phyloP scores from a whole-genome alignment of 2,113 vertebrate genomes.

The Nycticebus coucang region DNA sequence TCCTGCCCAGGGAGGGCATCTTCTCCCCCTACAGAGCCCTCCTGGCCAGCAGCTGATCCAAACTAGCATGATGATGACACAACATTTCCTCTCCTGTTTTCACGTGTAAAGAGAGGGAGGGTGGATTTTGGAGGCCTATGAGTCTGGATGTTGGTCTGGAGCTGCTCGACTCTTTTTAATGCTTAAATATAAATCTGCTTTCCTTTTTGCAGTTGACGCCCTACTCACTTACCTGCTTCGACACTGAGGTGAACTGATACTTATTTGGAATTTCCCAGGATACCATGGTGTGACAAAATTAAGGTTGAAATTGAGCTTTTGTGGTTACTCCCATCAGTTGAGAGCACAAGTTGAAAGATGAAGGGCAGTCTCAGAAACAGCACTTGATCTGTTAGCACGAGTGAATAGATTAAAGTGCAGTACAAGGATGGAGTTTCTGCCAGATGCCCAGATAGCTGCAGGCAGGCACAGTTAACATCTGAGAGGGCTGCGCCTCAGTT shows the following conservation, averaged over 20 bases:
- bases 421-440: no score
- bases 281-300: neutral
- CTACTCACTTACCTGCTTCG: neutral
- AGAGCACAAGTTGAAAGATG: neutral
- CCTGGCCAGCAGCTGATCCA: neutral
- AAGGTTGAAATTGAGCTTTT: neutral
- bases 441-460: no score
- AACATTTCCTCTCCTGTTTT: neutral
- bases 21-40: neutral
- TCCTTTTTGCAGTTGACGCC: neutral
- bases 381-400: neutral
- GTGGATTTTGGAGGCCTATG: neutral
- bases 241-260: neutral
- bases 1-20: rapidly evolving
- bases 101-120: neutral
- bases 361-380: neutral
- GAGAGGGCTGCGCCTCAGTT: rapidly evolving
- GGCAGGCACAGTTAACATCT: no score
- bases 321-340: neutral
- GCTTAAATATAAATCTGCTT: neutral
- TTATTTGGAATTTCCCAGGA: neutral
- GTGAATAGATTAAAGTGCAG: neutral
- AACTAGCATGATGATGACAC: rapidly evolving
- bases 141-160: neutral
- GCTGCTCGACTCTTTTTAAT: neutral